phyloP scores from a whole-genome alignment of 2,113 vertebrate genomes.

The Cyanoramphus novaezelandiae region DNA sequence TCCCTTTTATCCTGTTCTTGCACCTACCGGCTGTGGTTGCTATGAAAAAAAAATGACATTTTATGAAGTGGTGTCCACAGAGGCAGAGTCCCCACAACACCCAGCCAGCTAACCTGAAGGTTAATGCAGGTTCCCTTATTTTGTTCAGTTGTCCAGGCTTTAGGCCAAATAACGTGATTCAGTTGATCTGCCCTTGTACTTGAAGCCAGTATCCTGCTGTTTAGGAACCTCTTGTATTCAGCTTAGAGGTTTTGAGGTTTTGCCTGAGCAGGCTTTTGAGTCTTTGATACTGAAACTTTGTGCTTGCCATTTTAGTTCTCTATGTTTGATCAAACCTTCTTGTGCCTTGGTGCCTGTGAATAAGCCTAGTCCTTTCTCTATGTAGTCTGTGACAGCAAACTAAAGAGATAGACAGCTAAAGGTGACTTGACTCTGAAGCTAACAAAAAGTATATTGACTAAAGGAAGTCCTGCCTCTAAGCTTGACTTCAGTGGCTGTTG shows the following conservation, averaged over 20 bases:
- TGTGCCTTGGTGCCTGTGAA: neutral
- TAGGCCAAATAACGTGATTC: neutral
- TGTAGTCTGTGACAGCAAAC: neutral
- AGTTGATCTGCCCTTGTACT: neutral
- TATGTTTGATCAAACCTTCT: neutral
- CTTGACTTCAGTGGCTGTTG: neutral
- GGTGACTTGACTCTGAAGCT: neutral
- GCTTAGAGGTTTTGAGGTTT: neutral
- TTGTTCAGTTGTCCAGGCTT: neutral
- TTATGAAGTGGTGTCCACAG: conserved; percentile 37
- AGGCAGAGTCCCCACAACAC: neutral
- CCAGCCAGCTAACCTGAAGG: conserved; percentile 1
- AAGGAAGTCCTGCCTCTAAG: neutral
- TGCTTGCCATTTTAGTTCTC: neutral
- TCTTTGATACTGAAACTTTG: neutral
- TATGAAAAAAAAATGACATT: conserved; percentile 47
- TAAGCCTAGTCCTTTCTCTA: neutral
- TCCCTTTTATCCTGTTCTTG: conserved; percentile 49
- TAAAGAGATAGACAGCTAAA: neutral
- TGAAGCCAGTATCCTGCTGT: neutral
- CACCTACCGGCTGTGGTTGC: conserved; percentile 52
- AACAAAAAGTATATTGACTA: neutral
- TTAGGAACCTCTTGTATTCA: neutral
- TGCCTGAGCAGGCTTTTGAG: neutral
- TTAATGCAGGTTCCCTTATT: neutral